Evolutionary conservation across 1,140 invertebrate species (phyloP), one percentile per base, ranked within the genome.

Genomic region (Leptopilina boulardi): DNA sequence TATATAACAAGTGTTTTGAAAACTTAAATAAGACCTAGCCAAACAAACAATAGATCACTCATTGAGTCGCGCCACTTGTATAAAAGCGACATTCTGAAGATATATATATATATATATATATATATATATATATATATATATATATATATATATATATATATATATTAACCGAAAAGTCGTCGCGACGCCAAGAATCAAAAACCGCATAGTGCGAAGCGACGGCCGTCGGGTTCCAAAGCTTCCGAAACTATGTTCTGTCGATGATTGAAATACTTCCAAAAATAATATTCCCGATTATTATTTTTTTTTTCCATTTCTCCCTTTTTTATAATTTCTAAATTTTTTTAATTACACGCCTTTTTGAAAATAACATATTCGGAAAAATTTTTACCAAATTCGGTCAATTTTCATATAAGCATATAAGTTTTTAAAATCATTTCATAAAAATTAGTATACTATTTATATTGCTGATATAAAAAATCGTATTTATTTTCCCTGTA

Each of bases 161-260:
- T n/a, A n/a, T n/a, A n/a, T n/a, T n/a, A n/a, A n/a, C 0, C 0
- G 44, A 59, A 72, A 85, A 80, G 75, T 75, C 74, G 79, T 80
- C 75, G 72, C 81, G 75, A 82, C 79, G 78, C 79, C 41, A 73
- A 73, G 73, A 82, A 5, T 74, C 82, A 78, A 82, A 82, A 6
- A 38, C 2, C 54, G 80, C n/a, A n/a, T n/a, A n/a, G n/a, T 82
- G 85, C 80, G 85, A 87, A 87, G 89, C 88, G 89, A 90, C 89
- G 88, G 88, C 87, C 88, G 88, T 86, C 89, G 87, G 86, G 76
- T 82, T n/a, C n/a, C 80, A 76, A 38, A 38, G 76, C 79, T 81
- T 76, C 81, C 78, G 77, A 79, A 74, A 74, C 66, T n/a, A n/a
- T 77, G 82, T 85, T 73, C 77, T 78, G 83, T 86, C 84, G 87